Percentiles rank a stretch among this genome's conserved stretches.
These are phyloP conservation scores for Dinomys branickii DNA, from an alignment of 2,113 vertebrate species.

Conservation along the genomic window DNA sequence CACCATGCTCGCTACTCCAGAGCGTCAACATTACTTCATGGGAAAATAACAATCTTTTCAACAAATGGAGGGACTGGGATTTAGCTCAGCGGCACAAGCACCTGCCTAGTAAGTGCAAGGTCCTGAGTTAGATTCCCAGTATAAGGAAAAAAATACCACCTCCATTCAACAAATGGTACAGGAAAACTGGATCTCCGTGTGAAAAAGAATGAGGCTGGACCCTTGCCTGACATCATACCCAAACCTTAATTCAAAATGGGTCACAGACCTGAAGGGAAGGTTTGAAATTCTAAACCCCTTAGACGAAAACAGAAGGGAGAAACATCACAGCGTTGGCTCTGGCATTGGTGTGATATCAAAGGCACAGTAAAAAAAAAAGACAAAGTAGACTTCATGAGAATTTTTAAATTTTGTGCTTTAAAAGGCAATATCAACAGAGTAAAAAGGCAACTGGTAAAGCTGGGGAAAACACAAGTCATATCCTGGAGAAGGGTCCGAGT, in stretches of 20 bases:
- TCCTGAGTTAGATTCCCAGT: too few relatives aligned
- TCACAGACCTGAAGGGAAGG: background rate
- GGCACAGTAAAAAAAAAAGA: background rate
- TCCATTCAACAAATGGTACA: background rate
- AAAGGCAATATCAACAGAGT: background rate
- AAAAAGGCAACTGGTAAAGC: background rate
- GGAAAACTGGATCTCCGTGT: background rate
- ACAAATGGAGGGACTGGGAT: background rate
- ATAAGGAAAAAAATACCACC: too few relatives aligned
- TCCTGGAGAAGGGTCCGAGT: background rate
- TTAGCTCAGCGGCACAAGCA: too few relatives aligned
- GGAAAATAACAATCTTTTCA: background rate
- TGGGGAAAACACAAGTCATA: background rate
- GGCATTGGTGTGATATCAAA: background rate
- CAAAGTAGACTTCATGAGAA: background rate
- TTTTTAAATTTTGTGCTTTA: background rate
- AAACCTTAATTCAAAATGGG: background rate
- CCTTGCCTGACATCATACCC: too few relatives aligned
- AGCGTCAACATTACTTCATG: background rate
- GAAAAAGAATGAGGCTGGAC: background rate
- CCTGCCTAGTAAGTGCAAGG: too few relatives aligned
- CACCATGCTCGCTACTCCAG: background rate
- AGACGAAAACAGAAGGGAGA: background rate
- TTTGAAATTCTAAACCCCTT: background rate
- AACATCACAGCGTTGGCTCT: background rate